Percentiles rank a stretch among this genome's conserved stretches.
Evolutionary conservation across 1,140 invertebrate genomes (phyloP).

Genomic region (Belonocnema kinseyi): DNA sequence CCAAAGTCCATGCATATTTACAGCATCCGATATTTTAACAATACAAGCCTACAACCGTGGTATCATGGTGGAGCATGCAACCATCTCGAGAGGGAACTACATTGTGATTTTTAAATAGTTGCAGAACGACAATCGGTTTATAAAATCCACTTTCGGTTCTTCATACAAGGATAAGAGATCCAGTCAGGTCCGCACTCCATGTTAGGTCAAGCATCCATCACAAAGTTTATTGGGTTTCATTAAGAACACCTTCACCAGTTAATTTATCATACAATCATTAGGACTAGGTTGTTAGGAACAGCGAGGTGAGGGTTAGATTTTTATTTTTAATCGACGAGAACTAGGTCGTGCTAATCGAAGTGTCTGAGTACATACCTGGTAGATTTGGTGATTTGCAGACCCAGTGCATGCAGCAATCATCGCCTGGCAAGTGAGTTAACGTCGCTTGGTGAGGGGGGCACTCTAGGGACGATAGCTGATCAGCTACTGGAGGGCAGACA

Average conservation of each 20-base stretch:
- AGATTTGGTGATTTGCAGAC: constrained; percentile 71
- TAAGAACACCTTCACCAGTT: constrained; percentile 48
- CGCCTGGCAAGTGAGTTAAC: constrained; percentile 82
- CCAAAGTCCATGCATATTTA: constrained; percentile 68
- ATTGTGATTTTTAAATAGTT: constrained; percentile 34
- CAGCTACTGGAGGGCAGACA: constrained; percentile 84
- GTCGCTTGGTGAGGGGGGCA: constrained; percentile 82
- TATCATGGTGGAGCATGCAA: constrained; percentile 57
- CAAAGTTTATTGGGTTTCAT: not conserved
- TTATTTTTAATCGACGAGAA: not conserved
- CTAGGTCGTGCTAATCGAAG: not conserved
- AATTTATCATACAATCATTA: constrained; percentile 16
- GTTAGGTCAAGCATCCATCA: constrained; percentile 53
- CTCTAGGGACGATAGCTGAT: constrained; percentile 83
- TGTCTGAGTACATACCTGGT: constrained; percentile 49
- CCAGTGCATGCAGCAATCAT: constrained; percentile 89
- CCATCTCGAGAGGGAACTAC: constrained; percentile 17
- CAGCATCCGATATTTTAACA: constrained; percentile 51
- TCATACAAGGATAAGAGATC: constrained; percentile 41
- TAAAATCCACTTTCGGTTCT: not conserved
- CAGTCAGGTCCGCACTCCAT: constrained; percentile 61
- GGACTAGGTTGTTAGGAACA: not conserved
- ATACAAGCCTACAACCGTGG: constrained; percentile 49
- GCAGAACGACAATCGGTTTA: constrained; percentile 5
- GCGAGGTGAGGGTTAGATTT: not conserved